Conservation (phyloP, 2,113 vertebrate genomes). For the Lophochroa leadbeateri region DNA sequence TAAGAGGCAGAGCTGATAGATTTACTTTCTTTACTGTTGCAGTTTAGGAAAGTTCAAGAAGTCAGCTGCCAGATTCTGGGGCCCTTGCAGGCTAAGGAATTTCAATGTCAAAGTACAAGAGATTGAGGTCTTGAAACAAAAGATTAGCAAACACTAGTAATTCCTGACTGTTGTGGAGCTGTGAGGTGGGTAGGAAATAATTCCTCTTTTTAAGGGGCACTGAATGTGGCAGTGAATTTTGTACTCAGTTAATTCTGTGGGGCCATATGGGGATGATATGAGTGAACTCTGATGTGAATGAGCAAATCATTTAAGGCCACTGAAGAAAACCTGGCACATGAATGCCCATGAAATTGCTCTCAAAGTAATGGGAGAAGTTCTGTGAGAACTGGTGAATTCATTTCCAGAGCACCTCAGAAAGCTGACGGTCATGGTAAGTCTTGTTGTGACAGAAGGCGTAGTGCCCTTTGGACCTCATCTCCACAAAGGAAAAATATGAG, state of each 20-base stretch:
- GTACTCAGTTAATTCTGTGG: constrained; percentile 29
- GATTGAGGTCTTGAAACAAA: constrained; percentile 73
- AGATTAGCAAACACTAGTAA: constrained; percentile 73
- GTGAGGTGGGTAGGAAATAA: background rate
- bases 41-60: constrained; percentile 72
- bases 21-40: constrained; percentile 60
- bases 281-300: background rate
- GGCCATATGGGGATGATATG: background rate
- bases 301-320: background rate
- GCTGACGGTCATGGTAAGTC: background rate
- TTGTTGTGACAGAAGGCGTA: rapidly evolving
- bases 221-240: background rate
- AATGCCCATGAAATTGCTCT: background rate
- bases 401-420: background rate
- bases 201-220: background rate
- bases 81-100: constrained; percentile 68
- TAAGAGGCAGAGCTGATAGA: constrained; percentile 21
- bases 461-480: background rate
- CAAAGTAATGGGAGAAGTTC: background rate
- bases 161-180: constrained; percentile 41
- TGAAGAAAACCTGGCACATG: rapidly evolving
- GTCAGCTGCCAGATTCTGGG: constrained; percentile 64
- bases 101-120: constrained; percentile 78
- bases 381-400: background rate
- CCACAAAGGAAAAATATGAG: background rate